Base-by-base conservation (phyloP, 1,140 invertebrate genomes). In the Oncopodura yosiiana region DNA sequence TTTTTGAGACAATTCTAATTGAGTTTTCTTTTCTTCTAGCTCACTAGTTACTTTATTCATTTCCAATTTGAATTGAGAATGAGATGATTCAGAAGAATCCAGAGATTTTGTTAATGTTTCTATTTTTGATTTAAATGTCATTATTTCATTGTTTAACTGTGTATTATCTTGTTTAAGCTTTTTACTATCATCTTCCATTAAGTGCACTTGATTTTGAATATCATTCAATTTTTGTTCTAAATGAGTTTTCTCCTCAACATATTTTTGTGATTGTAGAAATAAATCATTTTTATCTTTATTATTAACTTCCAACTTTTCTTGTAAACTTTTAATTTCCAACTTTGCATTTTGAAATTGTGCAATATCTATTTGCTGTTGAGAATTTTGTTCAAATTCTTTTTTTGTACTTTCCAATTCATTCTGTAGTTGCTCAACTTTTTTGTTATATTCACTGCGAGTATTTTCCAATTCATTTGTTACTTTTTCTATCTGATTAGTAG, bases 181-280 rank as follows among this genome's bases (percentile, higher is more conserved):
- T 26, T 23, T 5, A 24, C 26, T 23, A 21, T 41, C 18, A 24
- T 39, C 21, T 18, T 51, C 49, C 18, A 18, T 48, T 37, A 36
- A 44, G 8, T 18, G 30, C 29, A 32, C 26, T 34, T 42, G 37
- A n/a, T 49, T 11, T 11, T 38, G 26, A n/a, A 38, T 5, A 27
- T 73, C 67, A 26, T 69, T 66, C 3, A 73, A 42, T 12, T 72
- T 67, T 1, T 67, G 67, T 23, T 73, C 66, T 1, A 73, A 56
- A 19, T 74, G 68, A 4, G 67, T 64, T 14, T 56, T 67, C 1
- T 69, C 39, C 24, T 67, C 67, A 9, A 29, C 30, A 5, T 46
- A 41, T 54, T 37, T 46, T 46, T 21, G 37, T 42, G 19, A 16
- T 26, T 16, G 44, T 48, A 50, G 16, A 42, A 1, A 19, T 44